These are phyloP conservation scores for Rhinophrynus dorsalis DNA, from an alignment of 2,797 vertebrate genomes.

Conservation along the genomic window DNA sequence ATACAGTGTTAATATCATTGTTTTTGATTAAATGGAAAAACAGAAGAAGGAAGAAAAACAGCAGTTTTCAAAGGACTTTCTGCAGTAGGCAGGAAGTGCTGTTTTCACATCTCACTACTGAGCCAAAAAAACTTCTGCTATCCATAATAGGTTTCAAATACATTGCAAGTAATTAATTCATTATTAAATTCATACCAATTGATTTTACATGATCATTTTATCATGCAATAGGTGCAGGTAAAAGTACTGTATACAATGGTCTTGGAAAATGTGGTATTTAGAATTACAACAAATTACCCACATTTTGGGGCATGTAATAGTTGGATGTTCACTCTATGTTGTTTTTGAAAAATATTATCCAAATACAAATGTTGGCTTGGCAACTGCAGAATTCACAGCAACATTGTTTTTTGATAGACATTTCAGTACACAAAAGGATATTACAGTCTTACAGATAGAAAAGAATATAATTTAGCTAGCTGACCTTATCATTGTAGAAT, in stretches of 20 bases:
- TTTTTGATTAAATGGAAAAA: no score
- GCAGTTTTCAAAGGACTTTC: no score
- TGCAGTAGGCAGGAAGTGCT: no score
- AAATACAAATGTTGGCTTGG: conserved; percentile 25
- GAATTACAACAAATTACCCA: background rate
- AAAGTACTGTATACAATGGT: background rate
- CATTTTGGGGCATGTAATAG: background rate
- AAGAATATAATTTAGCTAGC: conserved; percentile 15
- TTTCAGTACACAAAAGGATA: conserved; percentile 12
- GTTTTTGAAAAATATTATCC: background rate
- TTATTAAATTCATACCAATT: no score
- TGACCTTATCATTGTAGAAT: conserved; percentile 10
- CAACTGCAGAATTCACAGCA: background rate
- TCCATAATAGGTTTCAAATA: no score
- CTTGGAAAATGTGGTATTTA: background rate
- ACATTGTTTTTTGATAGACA: conserved; percentile 8
- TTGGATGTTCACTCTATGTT: background rate
- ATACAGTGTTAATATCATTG: no score
- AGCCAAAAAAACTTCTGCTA: no score
- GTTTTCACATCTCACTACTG: no score
- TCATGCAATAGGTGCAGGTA: no score
- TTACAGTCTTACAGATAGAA: conserved; percentile 2
- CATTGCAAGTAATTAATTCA: no score
- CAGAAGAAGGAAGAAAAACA: no score
- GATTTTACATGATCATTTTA: no score